Evolutionary conservation across 2,113 vertebrate species (phyloP), one percentile per base, ranked within the genome.

Genomic region (Spheniscus mendiculus): DNA sequence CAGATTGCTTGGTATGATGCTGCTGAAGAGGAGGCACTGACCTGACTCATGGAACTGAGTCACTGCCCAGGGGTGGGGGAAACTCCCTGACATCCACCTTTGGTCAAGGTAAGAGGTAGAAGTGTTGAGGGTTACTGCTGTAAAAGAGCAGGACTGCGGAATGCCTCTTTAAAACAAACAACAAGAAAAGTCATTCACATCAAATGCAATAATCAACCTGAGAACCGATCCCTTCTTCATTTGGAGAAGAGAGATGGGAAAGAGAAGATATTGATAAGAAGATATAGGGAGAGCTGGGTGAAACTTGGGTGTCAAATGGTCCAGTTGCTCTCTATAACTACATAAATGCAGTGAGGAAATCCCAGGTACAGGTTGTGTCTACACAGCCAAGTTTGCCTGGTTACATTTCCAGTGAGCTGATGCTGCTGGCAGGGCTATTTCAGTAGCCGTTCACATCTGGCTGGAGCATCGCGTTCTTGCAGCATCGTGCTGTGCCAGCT

Each of bases 181-280:
- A 22, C 5, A 71, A 14, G 9, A 23, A 11, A 16, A 9, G 9
- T 36, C 0, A 0, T 53, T 85, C 18, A 8, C 40, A 22, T 49
- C 29, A 67, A 63, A 40, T 22, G 30, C 34, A 79, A 13, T 18
- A 52, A 79, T 4, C 49, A 19, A 0, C 6, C 34, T n/a, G 45
- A 59, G 62, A 65, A 70, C 9, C 0, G 3, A 18, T 17, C 36
- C 42, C 21, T 58, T 6, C 18, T 74, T 59, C 13, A 2, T 4
- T 34, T 58, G 61, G 65, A 56, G 47, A n/a, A 8, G 13, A 80
- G n/a, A 66, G 40, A 19, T 19, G 26, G n/a, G 45, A 45, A 42
- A 47, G 32, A 32, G 40, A 67, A 83, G 25, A 11, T 19, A 16
- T 0, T 32, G 70, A 63, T 42, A 42, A 42, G 42, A 42, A 42